These are phyloP conservation scores for Myripristis murdjan DNA, from an alignment of 2,797 vertebrate genomes.

Conservation along the genomic window DNA sequence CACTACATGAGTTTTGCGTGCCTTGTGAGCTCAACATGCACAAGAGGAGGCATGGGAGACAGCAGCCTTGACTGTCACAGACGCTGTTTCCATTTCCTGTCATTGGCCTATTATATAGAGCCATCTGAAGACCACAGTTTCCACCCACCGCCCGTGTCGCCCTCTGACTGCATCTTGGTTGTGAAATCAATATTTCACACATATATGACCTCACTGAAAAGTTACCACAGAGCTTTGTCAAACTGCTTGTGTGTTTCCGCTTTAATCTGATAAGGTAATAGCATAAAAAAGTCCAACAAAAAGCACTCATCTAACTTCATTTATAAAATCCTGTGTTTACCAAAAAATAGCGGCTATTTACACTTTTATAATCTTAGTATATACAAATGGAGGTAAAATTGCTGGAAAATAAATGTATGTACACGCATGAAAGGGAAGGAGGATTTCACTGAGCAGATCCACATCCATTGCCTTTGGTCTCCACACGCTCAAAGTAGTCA, in stretches of 20 bases:
- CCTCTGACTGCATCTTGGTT: not conserved
- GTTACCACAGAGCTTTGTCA: too few relatives aligned
- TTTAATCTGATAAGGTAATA: not conserved
- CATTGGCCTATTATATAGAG: constrained; percentile 45
- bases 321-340: constrained; percentile 35
- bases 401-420: constrained; percentile 14
- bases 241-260: too few relatives aligned
- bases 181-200: not conserved
- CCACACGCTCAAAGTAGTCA: constrained; percentile 64
- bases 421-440: constrained; percentile 7
- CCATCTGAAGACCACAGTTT: constrained; percentile 49
- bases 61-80: not conserved
- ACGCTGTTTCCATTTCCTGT: constrained; percentile 69
- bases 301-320: not conserved
- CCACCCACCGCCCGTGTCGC: constrained; percentile 7
- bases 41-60: not conserved
- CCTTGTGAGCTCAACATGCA: not conserved
- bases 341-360: constrained; percentile 40
- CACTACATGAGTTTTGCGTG: not conserved
- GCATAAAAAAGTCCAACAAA: not conserved
- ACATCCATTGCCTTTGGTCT: constrained; percentile 54
- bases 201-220: not conserved
- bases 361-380: constrained; percentile 7
- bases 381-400: not conserved
- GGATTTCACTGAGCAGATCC: not conserved